These are phyloP conservation scores for Dicrostonyx torquatus DNA, from an alignment of 2,797 vertebrate species.

Conservation along the genomic window DNA sequence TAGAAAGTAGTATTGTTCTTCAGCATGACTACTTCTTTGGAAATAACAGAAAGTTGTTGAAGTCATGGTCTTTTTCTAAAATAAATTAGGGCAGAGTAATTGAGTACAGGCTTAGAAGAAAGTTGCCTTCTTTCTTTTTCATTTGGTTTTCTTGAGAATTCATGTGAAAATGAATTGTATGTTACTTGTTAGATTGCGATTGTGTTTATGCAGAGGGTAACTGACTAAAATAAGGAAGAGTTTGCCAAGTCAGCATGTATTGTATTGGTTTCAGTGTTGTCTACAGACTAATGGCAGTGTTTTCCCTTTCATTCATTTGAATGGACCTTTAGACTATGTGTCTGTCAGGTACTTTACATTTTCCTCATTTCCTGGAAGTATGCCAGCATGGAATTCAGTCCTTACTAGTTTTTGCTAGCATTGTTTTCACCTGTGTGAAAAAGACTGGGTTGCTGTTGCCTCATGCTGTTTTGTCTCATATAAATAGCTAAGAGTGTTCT, in stretches of 20 bases:
- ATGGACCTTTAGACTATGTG: constrained; percentile 22
- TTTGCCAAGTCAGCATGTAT: constrained; percentile 30
- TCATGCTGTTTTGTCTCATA: background rate
- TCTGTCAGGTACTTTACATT: background rate
- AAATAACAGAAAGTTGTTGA: constrained; percentile 24
- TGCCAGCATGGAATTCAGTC: constrained; percentile 8
- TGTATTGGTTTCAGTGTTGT: constrained; percentile 41
- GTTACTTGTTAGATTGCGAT: constrained; percentile 19
- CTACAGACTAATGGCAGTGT: background rate
- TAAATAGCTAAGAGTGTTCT: constrained; percentile 23
- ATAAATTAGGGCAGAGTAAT: constrained; percentile 54
- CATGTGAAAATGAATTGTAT: constrained; percentile 46
- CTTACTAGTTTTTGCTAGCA: constrained; percentile 30
- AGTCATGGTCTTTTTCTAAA: constrained; percentile 54
- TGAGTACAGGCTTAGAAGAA: constrained; percentile 31
- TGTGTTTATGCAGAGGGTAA: constrained; percentile 27
- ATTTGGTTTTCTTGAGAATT: constrained; percentile 56
- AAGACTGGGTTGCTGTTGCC: constrained; percentile 30
- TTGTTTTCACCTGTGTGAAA: background rate
- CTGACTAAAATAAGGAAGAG: constrained; percentile 16
- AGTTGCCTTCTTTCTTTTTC: constrained; percentile 52
- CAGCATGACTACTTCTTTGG: background rate
- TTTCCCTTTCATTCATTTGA: constrained; percentile 50
- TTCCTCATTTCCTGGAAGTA: background rate
- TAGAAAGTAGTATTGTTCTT: constrained; percentile 10